Percentiles rank a stretch among this genome's conserved stretches.
These are phyloP conservation scores for Silurus aristotelis DNA, from an alignment of 2,797 vertebrate genomes.

Conservation along the genomic window DNA sequence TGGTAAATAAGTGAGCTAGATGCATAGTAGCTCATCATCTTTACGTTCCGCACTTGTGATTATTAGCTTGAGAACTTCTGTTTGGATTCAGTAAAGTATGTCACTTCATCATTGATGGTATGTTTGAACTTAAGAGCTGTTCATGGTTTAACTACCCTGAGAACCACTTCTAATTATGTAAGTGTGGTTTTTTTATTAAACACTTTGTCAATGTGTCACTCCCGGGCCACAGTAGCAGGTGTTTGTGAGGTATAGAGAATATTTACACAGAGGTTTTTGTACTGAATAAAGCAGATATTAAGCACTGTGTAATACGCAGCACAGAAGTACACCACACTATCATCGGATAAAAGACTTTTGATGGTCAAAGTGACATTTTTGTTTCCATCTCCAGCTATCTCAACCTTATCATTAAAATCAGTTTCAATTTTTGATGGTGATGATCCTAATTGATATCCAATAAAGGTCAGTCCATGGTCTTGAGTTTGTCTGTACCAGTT, in stretches of 20 bases:
- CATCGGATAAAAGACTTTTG: background rate
- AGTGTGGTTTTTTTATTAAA: background rate
- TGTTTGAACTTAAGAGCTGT: too few relatives aligned
- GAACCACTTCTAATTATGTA: background rate
- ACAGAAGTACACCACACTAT: constrained; percentile 65
- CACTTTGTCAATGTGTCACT: background rate
- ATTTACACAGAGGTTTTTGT: constrained; percentile 57
- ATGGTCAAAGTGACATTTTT: constrained; percentile 48
- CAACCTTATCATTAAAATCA: constrained; percentile 11
- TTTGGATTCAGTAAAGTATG: too few relatives aligned
- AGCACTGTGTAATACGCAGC: constrained; percentile 63
- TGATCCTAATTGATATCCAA: constrained; percentile 26
- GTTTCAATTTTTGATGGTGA: background rate
- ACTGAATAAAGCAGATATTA: constrained; percentile 15
- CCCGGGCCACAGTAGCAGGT: constrained; percentile 22
- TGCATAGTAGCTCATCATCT: too few relatives aligned
- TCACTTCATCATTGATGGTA: too few relatives aligned
- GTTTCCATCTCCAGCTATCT: constrained; percentile 42
- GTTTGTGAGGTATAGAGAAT: background rate
- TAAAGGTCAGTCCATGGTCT: constrained; percentile 26
- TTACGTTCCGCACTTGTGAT: too few relatives aligned
- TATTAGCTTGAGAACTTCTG: too few relatives aligned
- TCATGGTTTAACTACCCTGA: background rate
- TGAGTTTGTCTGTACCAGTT: constrained; percentile 63
- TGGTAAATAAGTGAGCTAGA: too few relatives aligned